Evolutionary conservation across 1,140 invertebrate genomes (phyloP).

Genomic region (Heliconius eleuchia): DNA sequence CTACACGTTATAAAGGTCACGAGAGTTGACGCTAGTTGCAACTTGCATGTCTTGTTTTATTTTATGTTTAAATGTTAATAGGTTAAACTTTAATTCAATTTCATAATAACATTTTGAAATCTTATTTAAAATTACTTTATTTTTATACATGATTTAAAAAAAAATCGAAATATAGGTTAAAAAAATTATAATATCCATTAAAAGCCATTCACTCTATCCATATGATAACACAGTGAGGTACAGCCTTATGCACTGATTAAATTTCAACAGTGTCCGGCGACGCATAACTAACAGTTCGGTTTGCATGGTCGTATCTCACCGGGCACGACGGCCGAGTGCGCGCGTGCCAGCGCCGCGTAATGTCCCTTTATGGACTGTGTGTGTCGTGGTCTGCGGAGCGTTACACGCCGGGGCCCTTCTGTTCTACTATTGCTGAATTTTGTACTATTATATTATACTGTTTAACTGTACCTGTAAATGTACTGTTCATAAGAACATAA

Average conservation of each 20-base stretch:
- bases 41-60: neutral
- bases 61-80: neutral
- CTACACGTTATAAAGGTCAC: conserved; percentile 14
- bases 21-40: neutral
- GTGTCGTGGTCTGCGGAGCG: conserved; percentile 27
- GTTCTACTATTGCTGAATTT: conserved; percentile 28
- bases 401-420: conserved; percentile 22
- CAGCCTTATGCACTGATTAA: conserved; percentile 8
- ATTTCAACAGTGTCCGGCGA: conserved; percentile 19
- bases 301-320: conserved; percentile 37
- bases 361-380: conserved; percentile 32
- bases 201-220: neutral
- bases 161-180: no score
- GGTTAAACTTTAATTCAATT: neutral
- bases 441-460: neutral
- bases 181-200: neutral
- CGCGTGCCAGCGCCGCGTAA: conserved; percentile 33
- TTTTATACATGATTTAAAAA: no score
- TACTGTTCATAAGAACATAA: no score
- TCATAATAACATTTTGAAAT: neutral
- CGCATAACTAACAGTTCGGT: conserved; percentile 34
- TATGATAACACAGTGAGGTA: neutral
- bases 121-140: neutral
- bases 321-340: conserved; percentile 22
- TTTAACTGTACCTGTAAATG: no score